Evolutionary conservation across 1,140 invertebrate genomes (phyloP).

Genomic region (Leptestheria dahalacensis): DNA sequence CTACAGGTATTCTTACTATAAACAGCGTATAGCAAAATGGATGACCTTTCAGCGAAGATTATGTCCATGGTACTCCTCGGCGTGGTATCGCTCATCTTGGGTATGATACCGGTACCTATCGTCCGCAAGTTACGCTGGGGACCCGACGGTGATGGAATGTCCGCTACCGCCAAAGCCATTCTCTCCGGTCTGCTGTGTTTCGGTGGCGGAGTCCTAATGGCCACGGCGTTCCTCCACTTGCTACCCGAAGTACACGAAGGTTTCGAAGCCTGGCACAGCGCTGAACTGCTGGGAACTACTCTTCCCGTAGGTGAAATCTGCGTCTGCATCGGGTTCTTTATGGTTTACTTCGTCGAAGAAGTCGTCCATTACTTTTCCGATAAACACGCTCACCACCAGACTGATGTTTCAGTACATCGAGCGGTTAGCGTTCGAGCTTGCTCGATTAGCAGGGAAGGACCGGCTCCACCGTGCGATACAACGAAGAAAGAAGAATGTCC

Average conservation of each 20-base stretch:
- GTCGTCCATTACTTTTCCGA: slow-evolving; percentile 38
- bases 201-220: slow-evolving; percentile 77
- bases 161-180: slow-evolving; percentile 22
- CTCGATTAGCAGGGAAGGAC: slow-evolving; percentile 13
- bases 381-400: slow-evolving; percentile 8
- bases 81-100: slow-evolving; percentile 46
- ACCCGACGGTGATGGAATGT: slow-evolving; percentile 20
- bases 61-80: slow-evolving; percentile 55
- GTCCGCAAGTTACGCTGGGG: slow-evolving; percentile 46
- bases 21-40: no score
- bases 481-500: not conserved
- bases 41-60: slow-evolving; percentile 39
- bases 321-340: slow-evolving; percentile 59
- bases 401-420: slow-evolving; percentile 12
- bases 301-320: slow-evolving; percentile 51
- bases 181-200: slow-evolving; percentile 54
- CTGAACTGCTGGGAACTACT: slow-evolving; percentile 23
- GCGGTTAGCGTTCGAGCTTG: slow-evolving; percentile 13
- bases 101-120: slow-evolving; percentile 47
- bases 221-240: slow-evolving; percentile 77
- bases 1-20: no score
- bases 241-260: slow-evolving; percentile 66
- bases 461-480: not conserved
- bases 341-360: slow-evolving; percentile 72
- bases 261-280: slow-evolving; percentile 32